Evolutionary conservation across 1,140 invertebrate species (phyloP), one percentile per base, ranked within the genome.

Genomic region (Vanessa atalanta): DNA sequence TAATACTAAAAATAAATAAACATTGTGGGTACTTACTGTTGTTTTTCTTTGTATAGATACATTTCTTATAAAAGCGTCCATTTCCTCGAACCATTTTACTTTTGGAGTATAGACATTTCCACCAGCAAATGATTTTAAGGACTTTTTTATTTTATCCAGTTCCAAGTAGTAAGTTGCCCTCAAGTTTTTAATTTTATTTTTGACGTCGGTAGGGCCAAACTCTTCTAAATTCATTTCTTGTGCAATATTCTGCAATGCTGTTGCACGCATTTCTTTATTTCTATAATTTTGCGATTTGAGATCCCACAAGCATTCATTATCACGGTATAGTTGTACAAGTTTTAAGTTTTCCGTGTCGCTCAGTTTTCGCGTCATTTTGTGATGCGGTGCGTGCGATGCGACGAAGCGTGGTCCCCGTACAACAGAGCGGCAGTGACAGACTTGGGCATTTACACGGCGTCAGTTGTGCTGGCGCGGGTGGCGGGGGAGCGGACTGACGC

Each of bases 281-380:
- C 69, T 50, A 57, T 68, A 72, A 47, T 68, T 72, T 16, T 68
- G 65, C 14, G 69, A 76, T 76, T 68, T 74, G 48, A 53, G 51
- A 71, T 76, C 69, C 74, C 74, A 76, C 51, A 76, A 55, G 70
- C 65, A 76, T 70, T 77, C 57, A 72, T 74, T 71, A 66, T 74
- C 76, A 47, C 69, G 60, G 48, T 76, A 76, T 76, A 71, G 47
- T 72, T 71, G 63, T 6, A 71, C 47, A 37, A 70, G 16, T 63
- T 76, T 76, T 68, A 76, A 63, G 65, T 66, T 67, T 63, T 76
- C 70, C 20, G 53, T 68, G 60, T 72, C 74, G 69, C 70, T 76
- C 50, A 76, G 57, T 76, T 76, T 76, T 67, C 74, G 65, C 64
- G 70, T 71, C 69, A 68, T 72, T 51, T 47, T 64, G 48, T 53